These are phyloP conservation scores for Cyrtorhinus lividipennis DNA, from an alignment of 1,140 invertebrate genomes.

Conservation along the genomic window DNA sequence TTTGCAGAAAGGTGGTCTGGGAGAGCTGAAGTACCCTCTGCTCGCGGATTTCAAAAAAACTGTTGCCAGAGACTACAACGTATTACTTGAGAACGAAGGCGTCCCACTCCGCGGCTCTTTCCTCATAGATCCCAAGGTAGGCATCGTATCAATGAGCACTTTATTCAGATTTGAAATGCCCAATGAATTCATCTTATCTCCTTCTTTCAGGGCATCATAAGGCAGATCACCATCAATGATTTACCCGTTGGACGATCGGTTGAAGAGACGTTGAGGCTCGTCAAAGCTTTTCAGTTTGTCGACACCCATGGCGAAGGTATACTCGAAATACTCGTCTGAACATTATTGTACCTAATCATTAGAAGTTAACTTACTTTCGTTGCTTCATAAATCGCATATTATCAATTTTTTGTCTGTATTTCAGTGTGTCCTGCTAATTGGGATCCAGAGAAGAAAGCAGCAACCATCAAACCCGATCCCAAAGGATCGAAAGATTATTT, in stretches of 20 bases:
- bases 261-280: slow-evolving; percentile 73
- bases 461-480: slow-evolving; percentile 71
- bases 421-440: slow-evolving; percentile 66
- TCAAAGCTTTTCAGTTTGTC: slow-evolving; percentile 86
- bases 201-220: slow-evolving; percentile 44
- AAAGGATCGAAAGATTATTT: slow-evolving; percentile 68
- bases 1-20: slow-evolving; percentile 71
- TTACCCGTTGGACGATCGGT: slow-evolving; percentile 85
- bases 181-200: slow-evolving; percentile 9
- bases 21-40: slow-evolving; percentile 77
- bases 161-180: slow-evolving; percentile 11
- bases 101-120: slow-evolving; percentile 68
- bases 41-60: slow-evolving; percentile 82
- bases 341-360: too few species aligned
- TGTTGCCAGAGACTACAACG: slow-evolving; percentile 75
- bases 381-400: too few species aligned
- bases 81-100: slow-evolving; percentile 69
- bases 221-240: slow-evolving; percentile 74
- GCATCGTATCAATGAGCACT: slow-evolving; percentile 5
- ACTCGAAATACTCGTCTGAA: not conserved
- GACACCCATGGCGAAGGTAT: slow-evolving; percentile 83
- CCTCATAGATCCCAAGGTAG: slow-evolving; percentile 40
- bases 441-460: slow-evolving; percentile 47
- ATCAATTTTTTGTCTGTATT: slow-evolving; percentile 30
- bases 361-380: too few species aligned